These are phyloP conservation scores for Strigamia crassipes DNA, from an alignment of 2,888 invertebrate species.

Conservation along the genomic window DNA sequence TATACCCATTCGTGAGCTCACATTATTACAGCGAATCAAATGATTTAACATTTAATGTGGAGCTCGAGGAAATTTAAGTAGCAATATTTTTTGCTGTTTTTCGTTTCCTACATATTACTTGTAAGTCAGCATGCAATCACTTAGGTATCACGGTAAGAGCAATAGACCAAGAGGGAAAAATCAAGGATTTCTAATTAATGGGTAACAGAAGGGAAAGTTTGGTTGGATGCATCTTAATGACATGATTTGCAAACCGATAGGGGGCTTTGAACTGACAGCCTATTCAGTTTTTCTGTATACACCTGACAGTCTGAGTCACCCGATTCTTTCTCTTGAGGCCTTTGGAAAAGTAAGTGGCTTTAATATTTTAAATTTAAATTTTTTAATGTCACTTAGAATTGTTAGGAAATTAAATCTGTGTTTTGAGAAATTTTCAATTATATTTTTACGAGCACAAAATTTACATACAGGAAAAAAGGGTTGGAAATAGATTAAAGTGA, in stretches of 20 bases:
- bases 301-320: constrained; percentile 17
- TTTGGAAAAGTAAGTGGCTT: background rate
- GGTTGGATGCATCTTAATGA: constrained; percentile 18
- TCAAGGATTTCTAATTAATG: background rate
- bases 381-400: background rate
- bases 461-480: background rate
- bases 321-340: background rate
- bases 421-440: background rate
- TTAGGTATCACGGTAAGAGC: background rate
- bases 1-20: background rate
- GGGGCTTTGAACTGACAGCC: constrained; percentile 12
- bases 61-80: constrained; percentile 11
- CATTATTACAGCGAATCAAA: background rate
- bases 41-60: background rate
- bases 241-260: constrained; percentile 30
- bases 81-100: constrained; percentile 2
- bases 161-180: background rate
- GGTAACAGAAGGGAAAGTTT: constrained; percentile 6
- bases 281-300: background rate
- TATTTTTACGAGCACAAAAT: background rate
- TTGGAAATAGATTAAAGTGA: background rate
- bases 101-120: background rate
- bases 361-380: background rate
- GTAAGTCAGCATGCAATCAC: background rate
- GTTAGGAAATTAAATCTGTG: no score